phyloP scores from a whole-genome alignment of 1,140 invertebrate genomes.

The Danaus plexippus region DNA sequence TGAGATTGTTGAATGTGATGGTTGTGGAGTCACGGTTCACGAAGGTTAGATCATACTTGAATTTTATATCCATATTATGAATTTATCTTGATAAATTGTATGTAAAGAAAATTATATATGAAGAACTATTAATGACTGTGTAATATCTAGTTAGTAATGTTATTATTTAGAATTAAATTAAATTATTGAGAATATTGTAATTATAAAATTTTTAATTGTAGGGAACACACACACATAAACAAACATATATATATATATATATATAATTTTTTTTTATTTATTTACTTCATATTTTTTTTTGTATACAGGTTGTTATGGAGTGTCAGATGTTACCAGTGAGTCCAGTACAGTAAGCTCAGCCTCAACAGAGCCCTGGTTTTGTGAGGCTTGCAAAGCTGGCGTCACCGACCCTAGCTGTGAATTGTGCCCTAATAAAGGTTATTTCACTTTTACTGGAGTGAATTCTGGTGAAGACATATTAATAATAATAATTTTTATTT shows the following conservation, averaged over 20 bases:
- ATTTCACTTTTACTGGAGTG: slow-evolving; percentile 2
- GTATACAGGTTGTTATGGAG: slow-evolving; percentile 89
- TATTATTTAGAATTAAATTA: slow-evolving; percentile 2
- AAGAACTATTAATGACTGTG: too few species aligned
- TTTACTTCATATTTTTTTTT: slow-evolving; percentile 2
- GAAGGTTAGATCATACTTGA: slow-evolving; percentile 76
- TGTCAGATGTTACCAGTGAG: slow-evolving; percentile 92
- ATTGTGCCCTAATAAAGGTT: slow-evolving; percentile 86
- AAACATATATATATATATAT: too few species aligned
- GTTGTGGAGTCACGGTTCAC: slow-evolving; percentile 95
- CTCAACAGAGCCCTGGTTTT: slow-evolving; percentile 98
- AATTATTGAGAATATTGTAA: slow-evolving; percentile 2
- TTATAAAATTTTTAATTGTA: background rate
- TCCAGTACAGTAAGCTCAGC: slow-evolving; percentile 92
- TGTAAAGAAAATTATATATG: too few species aligned
- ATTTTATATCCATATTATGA: too few species aligned
- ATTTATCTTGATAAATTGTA: too few species aligned
- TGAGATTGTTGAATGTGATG: slow-evolving; percentile 97
- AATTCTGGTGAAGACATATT: background rate
- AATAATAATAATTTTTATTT: slow-evolving; percentile 19
- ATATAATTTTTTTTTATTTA: too few species aligned
- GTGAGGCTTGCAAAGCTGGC: slow-evolving; percentile 96
- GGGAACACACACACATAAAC: too few species aligned
- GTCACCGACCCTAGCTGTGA: slow-evolving; percentile 89
- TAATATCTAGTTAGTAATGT: slow-evolving; percentile 4